phyloP scores from a whole-genome alignment of 64 coral and sea anemone genomes.

The Pocillopora verrucosa region DNA sequence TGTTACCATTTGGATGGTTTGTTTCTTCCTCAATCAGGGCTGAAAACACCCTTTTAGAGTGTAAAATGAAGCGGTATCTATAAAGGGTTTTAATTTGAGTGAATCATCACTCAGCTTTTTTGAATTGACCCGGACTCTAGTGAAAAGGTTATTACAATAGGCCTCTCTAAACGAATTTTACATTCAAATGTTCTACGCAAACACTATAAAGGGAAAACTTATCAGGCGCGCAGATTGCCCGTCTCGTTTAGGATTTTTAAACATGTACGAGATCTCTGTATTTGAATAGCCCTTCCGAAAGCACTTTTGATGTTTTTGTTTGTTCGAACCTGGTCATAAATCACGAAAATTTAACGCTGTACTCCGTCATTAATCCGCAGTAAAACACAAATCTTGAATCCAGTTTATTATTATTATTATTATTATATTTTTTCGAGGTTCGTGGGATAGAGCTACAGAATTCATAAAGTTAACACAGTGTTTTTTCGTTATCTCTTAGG shows the following conservation, averaged over 20 bases:
- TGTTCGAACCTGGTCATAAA: neutral
- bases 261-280: conserved; percentile 38
- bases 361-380: neutral
- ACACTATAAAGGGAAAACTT: conserved; percentile 11
- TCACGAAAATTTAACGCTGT: neutral
- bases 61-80: conserved; percentile 42
- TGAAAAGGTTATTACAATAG: conserved; percentile 15
- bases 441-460: neutral
- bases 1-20: conserved; percentile 34
- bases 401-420: too few relatives aligned
- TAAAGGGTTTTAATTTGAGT: conserved; percentile 43
- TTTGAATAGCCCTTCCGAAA: conserved; percentile 14
- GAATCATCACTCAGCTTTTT: conserved; percentile 7
- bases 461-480: conserved; percentile 35
- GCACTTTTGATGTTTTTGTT: neutral
- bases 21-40: conserved; percentile 37
- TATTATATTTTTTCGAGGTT: neutral
- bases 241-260: conserved; percentile 16
- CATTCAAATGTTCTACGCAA: conserved; percentile 11
- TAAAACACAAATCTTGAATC: neutral
- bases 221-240: conserved; percentile 8
- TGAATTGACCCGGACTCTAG: conserved; percentile 12
- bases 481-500: conserved; percentile 57
- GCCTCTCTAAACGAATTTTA: conserved; percentile 14
- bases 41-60: conserved; percentile 29